These are phyloP conservation scores for Oscheius myriophilus DNA, from an alignment of 2,888 invertebrate species.

Conservation along the genomic window DNA sequence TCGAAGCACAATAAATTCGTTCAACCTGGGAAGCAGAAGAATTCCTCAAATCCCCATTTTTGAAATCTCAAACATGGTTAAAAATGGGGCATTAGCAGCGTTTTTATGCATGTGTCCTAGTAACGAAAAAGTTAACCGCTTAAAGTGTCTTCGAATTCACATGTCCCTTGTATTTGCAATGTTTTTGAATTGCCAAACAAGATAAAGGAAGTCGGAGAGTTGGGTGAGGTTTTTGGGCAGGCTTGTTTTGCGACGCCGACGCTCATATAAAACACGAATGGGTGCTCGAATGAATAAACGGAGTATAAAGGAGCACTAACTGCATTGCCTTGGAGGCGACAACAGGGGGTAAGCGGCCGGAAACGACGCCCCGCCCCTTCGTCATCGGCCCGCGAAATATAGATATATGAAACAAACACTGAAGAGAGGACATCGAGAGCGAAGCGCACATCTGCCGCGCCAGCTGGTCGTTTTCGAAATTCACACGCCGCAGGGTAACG, in stretches of 20 bases:
- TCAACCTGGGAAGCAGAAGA: too few relatives aligned
- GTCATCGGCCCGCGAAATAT: conserved; percentile 28
- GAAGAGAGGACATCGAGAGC: conserved; percentile 7
- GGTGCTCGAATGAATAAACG: conserved; percentile 24
- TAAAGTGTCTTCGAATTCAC: too few relatives aligned
- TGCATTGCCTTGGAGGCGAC: conserved; percentile 28
- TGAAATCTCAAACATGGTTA: too few relatives aligned
- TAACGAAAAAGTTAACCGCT: too few relatives aligned
- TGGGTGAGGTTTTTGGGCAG: conserved; percentile 3
- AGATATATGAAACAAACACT: conserved; percentile 29
- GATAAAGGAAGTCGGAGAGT: not conserved
- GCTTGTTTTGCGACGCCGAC: not conserved
- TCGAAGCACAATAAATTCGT: too few relatives aligned
- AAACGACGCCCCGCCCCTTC: conserved; percentile 30
- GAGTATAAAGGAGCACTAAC: conserved; percentile 28
- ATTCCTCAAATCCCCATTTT: too few relatives aligned
- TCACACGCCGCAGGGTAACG: too few relatives aligned
- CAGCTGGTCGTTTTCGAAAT: conserved; percentile 13
- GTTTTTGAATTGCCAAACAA: too few relatives aligned
- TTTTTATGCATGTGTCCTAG: too few relatives aligned
- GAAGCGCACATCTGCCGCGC: conserved; percentile 22
- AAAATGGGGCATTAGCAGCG: too few relatives aligned
- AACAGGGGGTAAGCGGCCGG: conserved; percentile 30
- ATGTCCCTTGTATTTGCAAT: too few relatives aligned
- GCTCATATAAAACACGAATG: conserved; percentile 19